phyloP scores from a whole-genome alignment of 2,888 invertebrate species.

The Epinotia nisella region DNA sequence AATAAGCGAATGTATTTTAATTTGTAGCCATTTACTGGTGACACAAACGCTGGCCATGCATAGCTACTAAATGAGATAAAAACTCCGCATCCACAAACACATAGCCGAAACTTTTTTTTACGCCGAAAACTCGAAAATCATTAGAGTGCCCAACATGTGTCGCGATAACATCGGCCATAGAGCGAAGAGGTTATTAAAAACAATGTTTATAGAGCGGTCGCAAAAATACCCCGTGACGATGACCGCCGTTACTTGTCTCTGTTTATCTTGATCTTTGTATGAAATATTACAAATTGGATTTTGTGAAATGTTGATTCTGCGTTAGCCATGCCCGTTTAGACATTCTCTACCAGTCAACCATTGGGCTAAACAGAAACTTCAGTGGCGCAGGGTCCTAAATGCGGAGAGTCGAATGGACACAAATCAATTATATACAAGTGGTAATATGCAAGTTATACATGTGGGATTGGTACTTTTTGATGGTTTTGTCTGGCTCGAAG shows the following conservation, averaged over 20 bases:
- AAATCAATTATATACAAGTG: no score
- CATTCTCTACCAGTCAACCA: no score
- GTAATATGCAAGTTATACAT: no score
- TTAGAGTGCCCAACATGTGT: slow-evolving; percentile 78
- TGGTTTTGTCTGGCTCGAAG: no score
- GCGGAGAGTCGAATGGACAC: no score
- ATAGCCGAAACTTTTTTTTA: slow-evolving; percentile 53
- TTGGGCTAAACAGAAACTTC: no score
- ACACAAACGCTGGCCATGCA: not conserved
- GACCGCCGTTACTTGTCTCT: slow-evolving; percentile 40
- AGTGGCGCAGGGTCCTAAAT: no score
- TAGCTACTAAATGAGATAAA: not conserved
- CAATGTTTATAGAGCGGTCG: slow-evolving; percentile 65
- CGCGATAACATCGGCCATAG: slow-evolving; percentile 68
- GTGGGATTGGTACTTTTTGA: no score
- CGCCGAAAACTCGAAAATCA: slow-evolving; percentile 64
- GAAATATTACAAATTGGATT: slow-evolving; percentile 42
- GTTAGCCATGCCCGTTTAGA: not conserved
- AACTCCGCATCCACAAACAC: slow-evolving; percentile 19
- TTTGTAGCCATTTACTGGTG: not conserved
- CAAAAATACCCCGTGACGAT: slow-evolving; percentile 55
- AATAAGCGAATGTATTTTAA: not conserved
- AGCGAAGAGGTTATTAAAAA: slow-evolving; percentile 62
- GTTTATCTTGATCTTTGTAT: slow-evolving; percentile 35
- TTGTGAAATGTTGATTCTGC: not conserved